These are phyloP conservation scores for Ageneiosus marmoratus DNA, from an alignment of 2,113 vertebrate genomes.

Conservation along the genomic window DNA sequence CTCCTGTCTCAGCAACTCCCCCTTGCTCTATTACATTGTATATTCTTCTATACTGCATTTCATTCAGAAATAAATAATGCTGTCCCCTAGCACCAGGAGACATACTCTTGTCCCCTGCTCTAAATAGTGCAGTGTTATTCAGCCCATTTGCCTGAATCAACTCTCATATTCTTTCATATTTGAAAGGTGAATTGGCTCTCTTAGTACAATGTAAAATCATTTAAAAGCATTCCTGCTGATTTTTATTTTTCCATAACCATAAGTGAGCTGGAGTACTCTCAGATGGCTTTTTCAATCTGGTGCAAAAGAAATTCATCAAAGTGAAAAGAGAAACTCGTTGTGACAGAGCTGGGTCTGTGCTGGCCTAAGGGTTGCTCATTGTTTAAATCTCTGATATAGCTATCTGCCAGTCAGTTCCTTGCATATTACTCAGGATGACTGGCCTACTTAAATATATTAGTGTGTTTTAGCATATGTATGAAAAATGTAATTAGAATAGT, in stretches of 20 bases:
- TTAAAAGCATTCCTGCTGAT: slow-evolving; percentile 64
- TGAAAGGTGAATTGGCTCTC: slow-evolving; percentile 59
- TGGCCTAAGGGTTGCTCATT: slow-evolving; percentile 43
- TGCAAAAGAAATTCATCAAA: slow-evolving; percentile 59
- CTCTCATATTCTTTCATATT: slow-evolving; percentile 61
- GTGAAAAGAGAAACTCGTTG: slow-evolving; percentile 51
- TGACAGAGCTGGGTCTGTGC: slow-evolving; percentile 17
- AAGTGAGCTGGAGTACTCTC: slow-evolving; percentile 55
- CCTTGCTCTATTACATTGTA: not conserved
- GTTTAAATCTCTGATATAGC: slow-evolving; percentile 42
- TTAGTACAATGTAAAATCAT: slow-evolving; percentile 60
- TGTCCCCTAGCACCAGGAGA: slow-evolving; percentile 43
- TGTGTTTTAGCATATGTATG: not conserved
- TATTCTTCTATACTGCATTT: slow-evolving; percentile 45
- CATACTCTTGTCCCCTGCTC: slow-evolving; percentile 9
- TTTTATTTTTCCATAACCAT: slow-evolving; percentile 61
- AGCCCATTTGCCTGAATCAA: slow-evolving; percentile 65
- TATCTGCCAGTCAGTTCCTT: slow-evolving; percentile 1
- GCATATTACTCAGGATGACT: slow-evolving; percentile 6
- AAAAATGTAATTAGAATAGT: not conserved
- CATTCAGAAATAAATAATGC: slow-evolving; percentile 51
- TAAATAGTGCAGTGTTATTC: slow-evolving; percentile 56
- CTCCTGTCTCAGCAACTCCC: not conserved
- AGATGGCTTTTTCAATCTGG: slow-evolving; percentile 49
- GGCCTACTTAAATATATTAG: not conserved